Percentiles rank a stretch among this genome's conserved stretches.
Conservation (phyloP, 2,888 invertebrate species). For the Poecilobothrus nobilitatus region DNA sequence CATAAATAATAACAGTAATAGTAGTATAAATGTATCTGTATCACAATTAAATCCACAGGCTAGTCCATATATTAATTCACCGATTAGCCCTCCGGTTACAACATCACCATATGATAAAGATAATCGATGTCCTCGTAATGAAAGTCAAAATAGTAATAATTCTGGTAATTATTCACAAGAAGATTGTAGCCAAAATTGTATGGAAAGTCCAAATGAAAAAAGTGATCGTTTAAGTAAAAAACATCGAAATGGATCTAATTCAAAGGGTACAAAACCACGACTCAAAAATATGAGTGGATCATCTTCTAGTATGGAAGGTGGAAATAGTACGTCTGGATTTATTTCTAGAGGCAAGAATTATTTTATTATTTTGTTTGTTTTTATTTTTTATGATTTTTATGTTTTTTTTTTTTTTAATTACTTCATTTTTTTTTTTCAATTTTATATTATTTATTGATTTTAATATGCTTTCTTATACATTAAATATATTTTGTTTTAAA, state of each 20-base stretch:
- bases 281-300: slow-evolving; percentile 42
- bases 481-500: no score
- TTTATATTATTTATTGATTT: no score
- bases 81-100: slow-evolving; percentile 22
- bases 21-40: slow-evolving; percentile 19
- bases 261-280: slow-evolving; percentile 42
- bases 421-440: slow-evolving; percentile 22
- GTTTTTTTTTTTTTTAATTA: no score
- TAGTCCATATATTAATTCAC: slow-evolving; percentile 21
- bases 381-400: slow-evolving; percentile 33
- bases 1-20: slow-evolving; percentile 20
- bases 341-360: slow-evolving; percentile 48
- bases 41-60: slow-evolving; percentile 26
- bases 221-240: slow-evolving; percentile 35
- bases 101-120: slow-evolving; percentile 34
- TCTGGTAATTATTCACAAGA: slow-evolving; percentile 32
- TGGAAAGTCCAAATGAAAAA: slow-evolving; percentile 29
- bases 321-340: slow-evolving; percentile 49
- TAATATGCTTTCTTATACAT: not conserved
- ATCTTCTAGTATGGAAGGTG: slow-evolving; percentile 45
- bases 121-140: slow-evolving; percentile 33
- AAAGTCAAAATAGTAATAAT: slow-evolving; percentile 33
- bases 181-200: slow-evolving; percentile 30
- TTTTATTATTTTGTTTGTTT: slow-evolving; percentile 25
- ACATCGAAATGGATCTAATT: slow-evolving; percentile 41